These are phyloP conservation scores for Crypturellus undulatus DNA, from an alignment of 2,113 vertebrate species.

Conservation along the genomic window DNA sequence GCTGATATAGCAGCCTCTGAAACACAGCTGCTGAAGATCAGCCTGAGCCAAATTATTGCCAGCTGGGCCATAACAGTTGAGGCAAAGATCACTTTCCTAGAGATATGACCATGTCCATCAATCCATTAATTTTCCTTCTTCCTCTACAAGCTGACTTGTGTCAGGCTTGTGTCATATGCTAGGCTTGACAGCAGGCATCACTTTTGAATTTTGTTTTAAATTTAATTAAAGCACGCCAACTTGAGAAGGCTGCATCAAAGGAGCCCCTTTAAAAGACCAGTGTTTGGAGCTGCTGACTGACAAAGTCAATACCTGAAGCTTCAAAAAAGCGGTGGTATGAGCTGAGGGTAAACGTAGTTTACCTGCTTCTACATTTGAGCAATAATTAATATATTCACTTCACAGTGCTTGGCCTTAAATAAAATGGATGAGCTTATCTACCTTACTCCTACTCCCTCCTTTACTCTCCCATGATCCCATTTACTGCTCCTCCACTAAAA, in stretches of 20 bases:
- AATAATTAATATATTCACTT: background rate
- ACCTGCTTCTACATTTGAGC: background rate
- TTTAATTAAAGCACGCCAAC: background rate
- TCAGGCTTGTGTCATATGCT: background rate
- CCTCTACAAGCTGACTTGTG: background rate
- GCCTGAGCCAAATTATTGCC: background rate
- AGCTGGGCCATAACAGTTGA: background rate
- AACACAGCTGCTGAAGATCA: background rate
- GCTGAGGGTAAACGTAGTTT: background rate
- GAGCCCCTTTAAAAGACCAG: background rate
- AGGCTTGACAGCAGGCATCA: background rate
- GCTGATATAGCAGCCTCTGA: background rate
- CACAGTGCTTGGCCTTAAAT: background rate
- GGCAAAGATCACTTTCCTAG: background rate
- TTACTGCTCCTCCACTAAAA: background rate
- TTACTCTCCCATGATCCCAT: background rate
- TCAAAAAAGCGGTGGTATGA: background rate
- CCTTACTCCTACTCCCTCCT: background rate
- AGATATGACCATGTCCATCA: background rate
- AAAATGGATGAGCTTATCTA: background rate
- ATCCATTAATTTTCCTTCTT: background rate
- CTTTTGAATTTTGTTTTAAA: background rate
- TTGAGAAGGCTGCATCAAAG: background rate
- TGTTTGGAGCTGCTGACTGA: background rate
- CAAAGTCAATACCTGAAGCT: background rate